Evolutionary conservation across 2,888 invertebrate genomes (phyloP).

Genomic region (Rhamnusium bicolor): DNA sequence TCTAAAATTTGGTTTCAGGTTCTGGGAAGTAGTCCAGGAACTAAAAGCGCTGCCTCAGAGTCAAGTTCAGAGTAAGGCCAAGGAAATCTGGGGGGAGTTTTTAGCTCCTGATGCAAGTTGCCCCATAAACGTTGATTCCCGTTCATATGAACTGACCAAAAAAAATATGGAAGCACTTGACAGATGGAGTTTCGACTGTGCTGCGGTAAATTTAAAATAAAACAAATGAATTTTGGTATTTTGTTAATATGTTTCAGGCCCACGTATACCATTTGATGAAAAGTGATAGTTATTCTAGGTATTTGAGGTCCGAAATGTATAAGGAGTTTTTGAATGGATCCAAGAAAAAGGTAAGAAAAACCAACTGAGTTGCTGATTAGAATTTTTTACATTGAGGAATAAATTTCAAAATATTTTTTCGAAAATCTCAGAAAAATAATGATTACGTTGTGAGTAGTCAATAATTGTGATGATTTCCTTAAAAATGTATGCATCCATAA

Average conservation of each 20-base stretch:
- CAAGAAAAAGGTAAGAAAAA: conserved; percentile 90
- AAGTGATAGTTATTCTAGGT: conserved; percentile 98
- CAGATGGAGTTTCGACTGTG: conserved; percentile 97
- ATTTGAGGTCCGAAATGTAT: conserved; percentile 98
- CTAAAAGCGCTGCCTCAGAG: conserved; percentile 91
- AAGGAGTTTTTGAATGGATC: conserved; percentile 96
- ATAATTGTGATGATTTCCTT: too few species aligned
- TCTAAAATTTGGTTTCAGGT: conserved; percentile 76
- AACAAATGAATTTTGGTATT: conserved; percentile 10
- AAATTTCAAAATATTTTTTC: too few species aligned
- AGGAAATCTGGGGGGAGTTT: conserved; percentile 94
- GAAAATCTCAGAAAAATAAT: too few species aligned
- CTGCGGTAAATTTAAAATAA: conserved; percentile 80
- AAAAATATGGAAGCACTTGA: conserved; percentile 88
- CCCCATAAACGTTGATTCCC: conserved; percentile 97
- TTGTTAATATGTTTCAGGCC: conserved; percentile 75
- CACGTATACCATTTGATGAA: conserved; percentile 99
- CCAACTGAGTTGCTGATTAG: conserved; percentile 31
- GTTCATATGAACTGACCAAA: conserved; percentile 88
- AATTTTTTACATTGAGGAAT: background rate
- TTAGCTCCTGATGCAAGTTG: conserved; percentile 94
- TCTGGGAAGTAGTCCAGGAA: conserved; percentile 96
- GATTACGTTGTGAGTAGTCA: too few species aligned
- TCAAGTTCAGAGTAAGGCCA: conserved; percentile 86
- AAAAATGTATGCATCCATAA: too few species aligned